Base-by-base conservation (phyloP, 2,888 invertebrate species). In the Conomelus anceps region DNA sequence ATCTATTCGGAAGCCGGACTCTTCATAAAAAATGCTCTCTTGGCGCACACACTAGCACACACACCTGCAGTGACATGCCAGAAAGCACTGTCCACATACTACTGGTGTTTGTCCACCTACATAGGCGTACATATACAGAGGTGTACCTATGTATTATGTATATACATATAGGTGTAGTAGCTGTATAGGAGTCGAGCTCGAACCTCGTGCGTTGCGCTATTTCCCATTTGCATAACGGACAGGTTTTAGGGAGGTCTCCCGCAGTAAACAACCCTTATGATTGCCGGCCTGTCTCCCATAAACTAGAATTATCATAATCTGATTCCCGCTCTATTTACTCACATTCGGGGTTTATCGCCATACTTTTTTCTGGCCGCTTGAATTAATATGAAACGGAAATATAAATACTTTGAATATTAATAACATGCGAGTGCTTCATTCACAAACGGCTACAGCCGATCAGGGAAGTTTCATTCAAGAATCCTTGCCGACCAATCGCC, bases 191-290 rank as follows among this genome's bases (percentile, higher is more conserved):
- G 63, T n/a, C n/a, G n/a, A n/a, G n/a, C n/a, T n/a, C n/a, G n/a
- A n/a, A n/a, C n/a, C 26, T 26, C n/a, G 63, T n/a, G 63, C 63
- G 63, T 63, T 63, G 63, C 63, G 63, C 63, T 63, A 63, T 63
- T 63, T 9, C n/a, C 63, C 63, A 86, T 86, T 86, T 86, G 86
- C 86, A 86, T 86, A 86, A 86, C 22, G 86, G 86, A 86, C 86
- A 86, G 86, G 86, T 86, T 86, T 86, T 86, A 86, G 86, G 86
- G 86, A 86, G 86, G 86, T 86, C 86, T 86, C 86, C 86, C 22
- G 23, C 24, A 9, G 24, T 86, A 86, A 86, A 86, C 86, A 26
- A 86, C 29, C 24, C 26, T 86, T 86, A 86, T 86, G 86, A 86
- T 86, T 26, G 24, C 86, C 22, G n/a, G 26, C 26, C 86, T 86